Evolutionary conservation across 1,140 invertebrate genomes (phyloP).

Genomic region (Oryctes rhinoceros): DNA sequence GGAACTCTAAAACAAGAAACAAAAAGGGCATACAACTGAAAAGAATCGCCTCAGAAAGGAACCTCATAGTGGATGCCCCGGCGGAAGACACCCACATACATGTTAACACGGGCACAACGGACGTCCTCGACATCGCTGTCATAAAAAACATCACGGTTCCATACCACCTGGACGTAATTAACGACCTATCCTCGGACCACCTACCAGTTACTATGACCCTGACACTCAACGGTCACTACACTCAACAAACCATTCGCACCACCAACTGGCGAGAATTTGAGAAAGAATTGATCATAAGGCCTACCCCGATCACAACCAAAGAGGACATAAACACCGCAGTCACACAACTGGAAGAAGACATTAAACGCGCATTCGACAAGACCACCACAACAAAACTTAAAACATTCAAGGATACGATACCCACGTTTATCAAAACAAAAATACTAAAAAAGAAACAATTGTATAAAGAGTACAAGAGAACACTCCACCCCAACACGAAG

Average conservation of each 20-base stretch:
- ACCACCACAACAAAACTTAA: too few relatives aligned
- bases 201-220: neutral
- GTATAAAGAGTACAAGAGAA: too few relatives aligned
- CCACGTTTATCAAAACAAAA: too few relatives aligned
- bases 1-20: too few relatives aligned
- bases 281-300: neutral
- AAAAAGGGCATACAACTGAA: too few relatives aligned
- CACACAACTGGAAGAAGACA: too few relatives aligned
- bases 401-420: too few relatives aligned
- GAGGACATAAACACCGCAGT: slow-evolving; percentile 8
- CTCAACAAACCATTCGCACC: neutral
- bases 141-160: neutral
- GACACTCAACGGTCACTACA: neutral
- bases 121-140: neutral
- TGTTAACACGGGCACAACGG: neutral
- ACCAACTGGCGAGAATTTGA: too few relatives aligned
- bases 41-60: neutral
- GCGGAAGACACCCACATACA: neutral
- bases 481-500: too few relatives aligned
- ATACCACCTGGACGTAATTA: neutral
- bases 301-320: neutral
- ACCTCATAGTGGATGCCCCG: neutral
- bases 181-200: neutral
- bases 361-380: too few relatives aligned
- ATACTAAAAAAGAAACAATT: too few relatives aligned